phyloP scores from a whole-genome alignment of 2,113 vertebrate species.

The Takifugu bimaculatus region DNA sequence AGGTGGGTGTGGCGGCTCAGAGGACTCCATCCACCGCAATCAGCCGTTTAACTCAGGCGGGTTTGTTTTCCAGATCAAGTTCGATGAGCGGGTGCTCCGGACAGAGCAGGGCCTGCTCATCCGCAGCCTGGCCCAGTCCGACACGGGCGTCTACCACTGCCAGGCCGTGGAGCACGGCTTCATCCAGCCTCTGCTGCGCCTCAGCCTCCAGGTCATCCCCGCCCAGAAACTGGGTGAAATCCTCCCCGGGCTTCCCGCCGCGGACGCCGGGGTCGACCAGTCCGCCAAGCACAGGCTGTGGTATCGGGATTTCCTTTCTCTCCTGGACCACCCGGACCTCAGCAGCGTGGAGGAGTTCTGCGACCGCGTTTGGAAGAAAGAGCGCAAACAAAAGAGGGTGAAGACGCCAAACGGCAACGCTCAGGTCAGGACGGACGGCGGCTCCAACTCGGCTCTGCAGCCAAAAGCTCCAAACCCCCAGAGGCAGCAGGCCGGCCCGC shows the following conservation, averaged over 20 bases:
- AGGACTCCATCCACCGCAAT: neutral
- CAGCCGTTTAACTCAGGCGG: too few relatives aligned
- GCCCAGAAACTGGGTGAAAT: slow-evolving; percentile 87
- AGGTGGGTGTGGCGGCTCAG: slow-evolving; percentile 75
- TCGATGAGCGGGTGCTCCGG: slow-evolving; percentile 80
- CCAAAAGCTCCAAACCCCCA: slow-evolving; percentile 60
- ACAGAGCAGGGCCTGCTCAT: slow-evolving; percentile 92
- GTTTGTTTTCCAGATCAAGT: slow-evolving; percentile 77
- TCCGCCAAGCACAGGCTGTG: slow-evolving; percentile 88
- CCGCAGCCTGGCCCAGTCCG: slow-evolving; percentile 81
- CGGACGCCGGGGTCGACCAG: slow-evolving; percentile 51
- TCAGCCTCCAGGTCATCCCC: slow-evolving; percentile 91
- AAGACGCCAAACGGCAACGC: slow-evolving; percentile 68
- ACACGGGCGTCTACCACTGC: slow-evolving; percentile 88
- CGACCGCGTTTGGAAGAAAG: slow-evolving; percentile 96
- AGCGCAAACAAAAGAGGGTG: slow-evolving; percentile 88
- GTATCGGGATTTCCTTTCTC: slow-evolving; percentile 96
- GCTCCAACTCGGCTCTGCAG: slow-evolving; percentile 13
- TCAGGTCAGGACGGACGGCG: slow-evolving; percentile 34
- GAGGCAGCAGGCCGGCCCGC: slow-evolving; percentile 59
- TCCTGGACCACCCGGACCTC: slow-evolving; percentile 94
- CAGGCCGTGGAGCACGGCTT: slow-evolving; percentile 94
- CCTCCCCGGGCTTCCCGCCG: slow-evolving; percentile 72
- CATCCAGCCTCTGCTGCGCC: slow-evolving; percentile 89
- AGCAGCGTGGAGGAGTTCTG: slow-evolving; percentile 98